phyloP scores from a whole-genome alignment of 2,888 invertebrate species.

The Acanthosepion pharaonis region DNA sequence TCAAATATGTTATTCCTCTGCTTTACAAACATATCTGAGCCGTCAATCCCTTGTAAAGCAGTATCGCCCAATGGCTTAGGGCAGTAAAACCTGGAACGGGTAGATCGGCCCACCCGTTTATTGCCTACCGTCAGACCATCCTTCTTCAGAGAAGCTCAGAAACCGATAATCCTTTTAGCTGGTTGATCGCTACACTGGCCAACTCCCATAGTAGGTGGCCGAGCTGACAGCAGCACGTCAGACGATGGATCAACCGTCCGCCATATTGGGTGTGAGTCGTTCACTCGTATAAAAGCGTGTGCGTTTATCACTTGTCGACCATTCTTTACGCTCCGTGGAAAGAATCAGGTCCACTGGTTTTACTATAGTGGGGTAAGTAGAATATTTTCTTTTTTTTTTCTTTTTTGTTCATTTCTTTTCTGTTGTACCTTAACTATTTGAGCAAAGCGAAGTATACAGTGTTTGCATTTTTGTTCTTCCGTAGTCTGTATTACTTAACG shows the following conservation, averaged over 20 bases:
- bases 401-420: neutral
- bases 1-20: neutral
- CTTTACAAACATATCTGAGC: neutral
- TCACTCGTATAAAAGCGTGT: neutral
- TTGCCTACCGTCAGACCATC: slow-evolving; percentile 11
- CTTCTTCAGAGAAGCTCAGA: neutral
- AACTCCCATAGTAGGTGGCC: slow-evolving; percentile 33
- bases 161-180: slow-evolving; percentile 33
- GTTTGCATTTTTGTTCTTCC: neutral
- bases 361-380: slow-evolving; percentile 1
- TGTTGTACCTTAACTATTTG: neutral
- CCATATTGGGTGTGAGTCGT: neutral
- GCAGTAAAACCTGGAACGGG: neutral
- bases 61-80: slow-evolving; percentile 33
- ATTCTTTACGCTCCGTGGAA: slow-evolving; percentile 17
- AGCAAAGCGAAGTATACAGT: neutral
- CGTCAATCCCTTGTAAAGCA: slow-evolving; percentile 7
- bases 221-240: slow-evolving; percentile 10
- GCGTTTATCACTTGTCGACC: neutral
- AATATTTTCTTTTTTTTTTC: neutral
- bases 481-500: neutral
- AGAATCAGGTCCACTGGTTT: slow-evolving; percentile 23
- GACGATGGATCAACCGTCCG: slow-evolving; percentile 1
- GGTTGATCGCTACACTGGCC: slow-evolving; percentile 33
- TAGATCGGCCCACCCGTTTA: slow-evolving; percentile 6